Evolutionary conservation across 2,888 invertebrate genomes (phyloP).

Genomic region (Griposia aprilina): DNA sequence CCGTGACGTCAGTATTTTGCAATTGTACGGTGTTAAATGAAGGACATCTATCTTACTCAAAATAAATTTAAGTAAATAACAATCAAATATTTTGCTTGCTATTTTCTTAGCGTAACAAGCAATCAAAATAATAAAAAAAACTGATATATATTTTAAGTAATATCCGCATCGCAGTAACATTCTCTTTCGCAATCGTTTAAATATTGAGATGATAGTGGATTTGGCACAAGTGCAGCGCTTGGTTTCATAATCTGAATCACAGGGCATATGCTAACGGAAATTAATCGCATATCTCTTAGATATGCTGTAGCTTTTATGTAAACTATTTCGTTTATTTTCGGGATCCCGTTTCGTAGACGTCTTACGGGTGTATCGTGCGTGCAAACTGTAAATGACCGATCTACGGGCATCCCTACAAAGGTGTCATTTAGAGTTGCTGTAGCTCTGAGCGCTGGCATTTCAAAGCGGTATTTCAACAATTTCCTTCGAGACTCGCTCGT

Average conservation of each 20-base stretch:
- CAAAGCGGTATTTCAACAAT: conserved; percentile 51
- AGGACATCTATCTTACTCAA: conserved; percentile 30
- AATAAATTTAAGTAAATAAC: conserved; percentile 2
- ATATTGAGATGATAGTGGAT: conserved; percentile 47
- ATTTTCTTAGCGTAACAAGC: neutral
- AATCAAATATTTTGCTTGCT: neutral
- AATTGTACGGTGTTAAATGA: conserved; percentile 36
- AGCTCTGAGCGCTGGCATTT: conserved; percentile 37
- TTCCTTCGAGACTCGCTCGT: conserved; percentile 28
- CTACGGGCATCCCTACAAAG: conserved; percentile 42
- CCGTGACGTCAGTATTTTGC: conserved; percentile 37
- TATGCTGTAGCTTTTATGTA: neutral
- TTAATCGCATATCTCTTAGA: conserved; percentile 36
- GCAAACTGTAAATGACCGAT: conserved; percentile 30
- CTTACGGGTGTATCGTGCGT: neutral
- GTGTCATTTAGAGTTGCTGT: conserved; percentile 48
- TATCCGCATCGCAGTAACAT: conserved; percentile 25
- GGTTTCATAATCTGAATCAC: conserved; percentile 35
- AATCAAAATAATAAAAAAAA: too few species aligned
- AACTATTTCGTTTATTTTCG: conserved; percentile 11
- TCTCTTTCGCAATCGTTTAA: conserved; percentile 51
- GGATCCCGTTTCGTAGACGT: conserved; percentile 11
- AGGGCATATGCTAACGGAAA: conserved; percentile 50
- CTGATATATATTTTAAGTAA: conserved; percentile 27
- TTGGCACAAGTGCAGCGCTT: conserved; percentile 45